These are phyloP conservation scores for Ectemnius continuus DNA, from an alignment of 2,888 invertebrate species.

Conservation along the genomic window DNA sequence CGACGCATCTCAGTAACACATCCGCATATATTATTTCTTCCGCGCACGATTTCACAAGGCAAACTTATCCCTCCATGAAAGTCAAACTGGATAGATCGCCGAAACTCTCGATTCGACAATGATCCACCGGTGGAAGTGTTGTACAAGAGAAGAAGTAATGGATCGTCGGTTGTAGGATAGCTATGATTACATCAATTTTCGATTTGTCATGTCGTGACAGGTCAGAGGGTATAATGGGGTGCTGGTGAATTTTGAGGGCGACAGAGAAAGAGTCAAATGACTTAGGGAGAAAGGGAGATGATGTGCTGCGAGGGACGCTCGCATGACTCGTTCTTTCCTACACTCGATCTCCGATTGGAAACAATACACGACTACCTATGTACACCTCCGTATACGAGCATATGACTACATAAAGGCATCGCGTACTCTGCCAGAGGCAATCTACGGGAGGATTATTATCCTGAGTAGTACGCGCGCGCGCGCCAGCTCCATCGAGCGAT, in stretches of 20 bases:
- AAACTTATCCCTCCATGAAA: too few species aligned
- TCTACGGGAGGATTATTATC: conserved; percentile 28
- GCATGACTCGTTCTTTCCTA: conserved; percentile 8
- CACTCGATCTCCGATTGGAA: conserved; percentile 28
- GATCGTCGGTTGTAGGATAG: neutral
- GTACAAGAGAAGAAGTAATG: neutral
- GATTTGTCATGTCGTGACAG: conserved; percentile 24
- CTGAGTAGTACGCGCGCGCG: conserved; percentile 28
- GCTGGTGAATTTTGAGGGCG: neutral
- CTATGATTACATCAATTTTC: conserved; percentile 12
- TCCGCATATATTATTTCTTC: too few species aligned
- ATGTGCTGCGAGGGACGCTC: too few species aligned
- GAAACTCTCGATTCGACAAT: too few species aligned
- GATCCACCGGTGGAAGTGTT: too few species aligned
- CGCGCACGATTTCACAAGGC: too few species aligned
- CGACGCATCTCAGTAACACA: too few species aligned
- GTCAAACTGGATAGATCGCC: too few species aligned
- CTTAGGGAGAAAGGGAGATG: too few species aligned
- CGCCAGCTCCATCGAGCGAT: neutral
- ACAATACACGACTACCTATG: conserved; percentile 14
- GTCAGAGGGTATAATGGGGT: neutral
- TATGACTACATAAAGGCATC: conserved; percentile 14
- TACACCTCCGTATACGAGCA: neutral
- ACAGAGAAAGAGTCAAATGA: neutral
- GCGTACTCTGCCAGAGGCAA: conserved; percentile 26